Evolutionary conservation across 2,888 invertebrate species (phyloP).

Genomic region (Torymus tubicola): DNA sequence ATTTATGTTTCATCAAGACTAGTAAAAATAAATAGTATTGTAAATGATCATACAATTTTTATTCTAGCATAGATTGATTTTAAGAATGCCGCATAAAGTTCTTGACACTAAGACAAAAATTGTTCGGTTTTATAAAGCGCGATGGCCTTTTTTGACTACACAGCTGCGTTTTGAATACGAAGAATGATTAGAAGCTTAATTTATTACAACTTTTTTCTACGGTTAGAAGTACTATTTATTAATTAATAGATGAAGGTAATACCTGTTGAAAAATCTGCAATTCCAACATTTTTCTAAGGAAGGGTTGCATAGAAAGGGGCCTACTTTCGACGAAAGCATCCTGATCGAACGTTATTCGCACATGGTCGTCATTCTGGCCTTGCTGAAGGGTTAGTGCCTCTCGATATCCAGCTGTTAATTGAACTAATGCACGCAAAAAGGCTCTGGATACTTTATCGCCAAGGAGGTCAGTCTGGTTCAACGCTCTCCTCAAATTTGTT

Average conservation of each 20-base stretch:
- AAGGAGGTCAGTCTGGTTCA: constrained; percentile 85
- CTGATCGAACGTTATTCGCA: constrained; percentile 87
- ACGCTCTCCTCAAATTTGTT: constrained; percentile 84
- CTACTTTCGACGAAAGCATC: constrained; percentile 93
- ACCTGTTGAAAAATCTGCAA: constrained; percentile 97
- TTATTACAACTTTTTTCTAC: no score
- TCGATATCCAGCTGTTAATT: constrained; percentile 95
- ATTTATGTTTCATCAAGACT: no score
- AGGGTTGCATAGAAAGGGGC: constrained; percentile 90
- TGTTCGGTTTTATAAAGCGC: no score
- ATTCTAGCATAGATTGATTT: no score
- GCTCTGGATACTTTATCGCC: constrained; percentile 96
- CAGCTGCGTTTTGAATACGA: constrained; percentile 8
- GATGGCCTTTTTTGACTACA: no score
- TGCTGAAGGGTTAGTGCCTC: constrained; percentile 90
- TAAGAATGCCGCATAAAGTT: no score
- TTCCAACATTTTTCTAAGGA: constrained; percentile 92
- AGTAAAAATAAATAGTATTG: no score
- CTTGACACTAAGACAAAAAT: no score
- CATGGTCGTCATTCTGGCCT: constrained; percentile 76
- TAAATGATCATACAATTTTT: no score
- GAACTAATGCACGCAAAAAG: constrained; percentile 93
- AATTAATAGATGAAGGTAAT: no score
- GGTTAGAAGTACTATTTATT: no score
- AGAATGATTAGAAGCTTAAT: constrained; percentile 21